Base-by-base conservation (phyloP, 2,888 invertebrate species). In the Sisyra nigra region DNA sequence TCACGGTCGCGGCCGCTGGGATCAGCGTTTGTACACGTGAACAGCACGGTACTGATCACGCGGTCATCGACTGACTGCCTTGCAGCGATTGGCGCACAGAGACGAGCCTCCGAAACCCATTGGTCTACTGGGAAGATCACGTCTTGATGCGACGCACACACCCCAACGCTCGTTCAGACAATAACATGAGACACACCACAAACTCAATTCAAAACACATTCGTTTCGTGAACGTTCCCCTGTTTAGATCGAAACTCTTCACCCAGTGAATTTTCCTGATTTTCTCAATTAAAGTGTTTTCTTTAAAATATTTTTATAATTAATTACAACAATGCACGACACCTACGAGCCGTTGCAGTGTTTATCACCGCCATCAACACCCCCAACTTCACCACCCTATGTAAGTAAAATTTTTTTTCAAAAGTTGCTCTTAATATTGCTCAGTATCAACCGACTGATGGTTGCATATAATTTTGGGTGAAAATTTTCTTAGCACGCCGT, bases 1-100 rank as follows among this genome's bases (percentile, higher is more conserved):
- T 74, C 76, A 76, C 76, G 76, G 66, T 65, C 66, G 63, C 61
- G 61, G 57, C 60, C 62, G 68, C 68, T 62, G 63, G 61, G 62
- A 75, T 74, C 82, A 83, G 75, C 70, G 76, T 64, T 63, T 63
- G 77, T 72, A 72, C 86, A 87, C 85, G 86, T 86, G 86, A 83
- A 82, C 75, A 76, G 59, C 77, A 75, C 73, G 74, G 76, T 66
- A 63, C 57, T 63, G 70, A 72, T 71, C 86, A 86, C 80, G 85
- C 80, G 71, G 67, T 62, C 63, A 65, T 66, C 72, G 81, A 74
- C 75, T 86, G 86, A 76, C 72, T 70, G 58, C 57, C 50, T 41
- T 47, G 41, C 55, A 50, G 55, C 57, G 57, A 81, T 81, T 80
- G 80, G 82, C 54, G 57, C 56, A 50, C 52, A 48, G 59, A 58